Percentiles rank a stretch among this genome's conserved stretches.
phyloP scores from a whole-genome alignment of 2,888 invertebrate genomes.

The Cataglyphis livida region DNA sequence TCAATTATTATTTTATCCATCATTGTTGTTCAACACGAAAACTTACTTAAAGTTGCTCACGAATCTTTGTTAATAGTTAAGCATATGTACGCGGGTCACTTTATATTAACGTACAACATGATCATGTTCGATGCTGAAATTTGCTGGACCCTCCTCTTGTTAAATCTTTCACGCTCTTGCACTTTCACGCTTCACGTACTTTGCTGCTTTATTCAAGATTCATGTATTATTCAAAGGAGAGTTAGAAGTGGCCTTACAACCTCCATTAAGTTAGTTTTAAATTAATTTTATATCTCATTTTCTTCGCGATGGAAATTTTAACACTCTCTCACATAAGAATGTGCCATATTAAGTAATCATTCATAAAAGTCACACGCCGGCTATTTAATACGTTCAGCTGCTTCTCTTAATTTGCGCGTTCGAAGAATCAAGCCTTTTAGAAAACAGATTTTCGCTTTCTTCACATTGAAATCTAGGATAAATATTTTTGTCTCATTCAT shows the following conservation, averaged over 20 bases:
- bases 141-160: slow-evolving; percentile 1
- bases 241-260: slow-evolving; percentile 39
- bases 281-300: slow-evolving; percentile 52
- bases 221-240: slow-evolving; percentile 44
- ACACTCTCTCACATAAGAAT: not conserved
- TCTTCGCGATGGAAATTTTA: slow-evolving; percentile 2
- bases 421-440: not conserved
- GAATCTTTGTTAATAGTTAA: not conserved
- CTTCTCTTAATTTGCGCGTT: not conserved
- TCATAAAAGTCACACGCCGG: not conserved
- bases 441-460: not conserved
- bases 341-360: slow-evolving; percentile 25
- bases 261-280: slow-evolving; percentile 41
- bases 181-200: slow-evolving; percentile 36
- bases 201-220: slow-evolving; percentile 38
- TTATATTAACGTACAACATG: not conserved
- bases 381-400: not conserved
- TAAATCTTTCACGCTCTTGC: slow-evolving; percentile 43
- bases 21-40: not conserved
- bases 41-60: not conserved
- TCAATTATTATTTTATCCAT: not conserved
- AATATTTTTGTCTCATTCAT: slow-evolving; percentile 1
- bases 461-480: not conserved
- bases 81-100: not conserved
- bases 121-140: slow-evolving; percentile 23